A percentile compares a stretch with the other conserved stretches of the same genome.
Evolutionary conservation across 2,113 vertebrate genomes (phyloP).

Genomic region (Salminus brasiliensis): DNA sequence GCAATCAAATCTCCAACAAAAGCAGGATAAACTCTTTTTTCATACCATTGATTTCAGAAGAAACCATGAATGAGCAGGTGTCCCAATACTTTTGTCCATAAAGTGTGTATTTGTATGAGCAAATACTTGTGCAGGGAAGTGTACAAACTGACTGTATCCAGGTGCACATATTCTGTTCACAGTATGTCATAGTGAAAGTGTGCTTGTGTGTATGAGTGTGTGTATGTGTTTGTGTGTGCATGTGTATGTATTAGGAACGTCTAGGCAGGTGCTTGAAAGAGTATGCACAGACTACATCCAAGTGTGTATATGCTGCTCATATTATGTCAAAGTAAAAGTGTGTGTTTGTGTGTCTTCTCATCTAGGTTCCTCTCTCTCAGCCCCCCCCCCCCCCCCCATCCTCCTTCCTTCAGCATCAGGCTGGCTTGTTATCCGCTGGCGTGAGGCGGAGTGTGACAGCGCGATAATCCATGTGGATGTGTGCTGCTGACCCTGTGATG

Average conservation of each 20-base stretch:
- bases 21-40: too few species aligned
- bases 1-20: too few species aligned
- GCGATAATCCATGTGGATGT: conserved; percentile 70
- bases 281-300: not conserved
- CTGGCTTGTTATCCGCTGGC: conserved; percentile 61
- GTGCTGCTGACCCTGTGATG: conserved; percentile 66
- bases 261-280: not conserved
- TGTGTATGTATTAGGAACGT: not conserved
- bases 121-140: too few species aligned
- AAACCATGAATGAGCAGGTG: too few species aligned
- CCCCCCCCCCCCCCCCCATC: conserved; percentile 52
- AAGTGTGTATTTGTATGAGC: too few species aligned
- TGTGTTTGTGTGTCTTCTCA: conserved; percentile 23
- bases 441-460: conserved; percentile 60
- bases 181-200: not conserved
- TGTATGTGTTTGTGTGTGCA: not conserved
- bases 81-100: too few species aligned
- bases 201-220: not conserved
- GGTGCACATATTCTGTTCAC: not conserved
- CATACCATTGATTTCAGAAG: too few species aligned
- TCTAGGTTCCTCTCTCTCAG: conserved; percentile 28
- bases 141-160: not conserved
- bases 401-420: conserved; percentile 41
- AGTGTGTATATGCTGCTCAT: not conserved
- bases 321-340: conserved; percentile 29